Percentiles rank a stretch among this genome's conserved stretches.
Conservation (phyloP, 2,888 invertebrate species). For the Agrochola lychnidis region DNA sequence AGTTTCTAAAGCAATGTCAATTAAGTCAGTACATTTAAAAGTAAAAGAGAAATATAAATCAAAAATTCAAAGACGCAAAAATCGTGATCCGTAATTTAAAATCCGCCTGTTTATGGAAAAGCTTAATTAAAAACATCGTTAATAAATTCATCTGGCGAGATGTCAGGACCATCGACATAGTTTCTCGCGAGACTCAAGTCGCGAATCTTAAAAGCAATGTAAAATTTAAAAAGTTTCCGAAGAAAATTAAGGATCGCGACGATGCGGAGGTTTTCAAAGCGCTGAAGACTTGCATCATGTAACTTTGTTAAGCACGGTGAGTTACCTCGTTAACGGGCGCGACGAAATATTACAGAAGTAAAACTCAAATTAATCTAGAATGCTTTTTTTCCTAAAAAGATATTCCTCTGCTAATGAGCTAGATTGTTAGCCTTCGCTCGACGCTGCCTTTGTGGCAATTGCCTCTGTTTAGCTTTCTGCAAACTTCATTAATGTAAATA, state of each 20-base stretch:
- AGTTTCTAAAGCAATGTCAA: conserved; percentile 1
- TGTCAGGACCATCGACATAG: conserved; percentile 73
- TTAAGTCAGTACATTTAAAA: conserved; percentile 5
- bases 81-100: conserved; percentile 43
- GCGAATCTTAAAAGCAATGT: conserved; percentile 82
- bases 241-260: conserved; percentile 84
- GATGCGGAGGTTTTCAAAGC: conserved; percentile 77
- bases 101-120: conserved; percentile 40
- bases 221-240: conserved; percentile 87
- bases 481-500: conserved; percentile 76
- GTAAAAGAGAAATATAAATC: conserved; percentile 26
- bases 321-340: conserved; percentile 86
- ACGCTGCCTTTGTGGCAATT: conserved; percentile 77
- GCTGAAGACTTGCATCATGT: conserved; percentile 79
- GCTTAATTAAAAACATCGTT: conserved; percentile 57
- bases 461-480: conserved; percentile 74
- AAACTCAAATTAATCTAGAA: conserved; percentile 83
- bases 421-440: conserved; percentile 78
- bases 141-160: conserved; percentile 62
- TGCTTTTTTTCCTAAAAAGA: conserved; percentile 78
- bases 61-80: conserved; percentile 27
- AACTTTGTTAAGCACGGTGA: conserved; percentile 85
- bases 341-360: conserved; percentile 81
- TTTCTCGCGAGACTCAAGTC: conserved; percentile 75
- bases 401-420: conserved; percentile 84